phyloP scores from a whole-genome alignment of 2,888 invertebrate genomes.

The Ecdyonurus torrentis region DNA sequence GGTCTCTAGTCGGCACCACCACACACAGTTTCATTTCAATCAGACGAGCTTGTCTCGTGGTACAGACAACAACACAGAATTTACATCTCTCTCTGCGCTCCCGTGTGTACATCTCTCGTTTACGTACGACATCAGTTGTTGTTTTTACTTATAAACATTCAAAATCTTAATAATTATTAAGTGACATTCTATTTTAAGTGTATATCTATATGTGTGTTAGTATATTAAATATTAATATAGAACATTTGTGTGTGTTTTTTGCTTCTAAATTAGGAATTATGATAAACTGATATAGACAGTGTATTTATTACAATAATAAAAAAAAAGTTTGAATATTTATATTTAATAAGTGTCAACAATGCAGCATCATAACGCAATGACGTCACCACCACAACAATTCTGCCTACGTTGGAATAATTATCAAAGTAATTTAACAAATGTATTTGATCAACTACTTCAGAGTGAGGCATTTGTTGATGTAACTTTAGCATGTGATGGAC shows the following conservation, averaged over 20 bases:
- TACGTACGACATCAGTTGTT: neutral
- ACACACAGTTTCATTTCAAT: too few relatives aligned
- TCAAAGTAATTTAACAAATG: constrained; percentile 72
- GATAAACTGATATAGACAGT: too few relatives aligned
- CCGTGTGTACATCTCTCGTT: neutral
- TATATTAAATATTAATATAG: too few relatives aligned
- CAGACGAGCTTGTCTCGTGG: neutral
- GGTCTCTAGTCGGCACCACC: too few relatives aligned
- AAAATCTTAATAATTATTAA: neutral
- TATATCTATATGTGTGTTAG: too few relatives aligned
- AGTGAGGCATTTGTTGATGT: constrained; percentile 84
- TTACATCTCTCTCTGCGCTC: neutral
- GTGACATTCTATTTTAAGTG: neutral
- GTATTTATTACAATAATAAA: too few relatives aligned
- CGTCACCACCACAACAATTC: constrained; percentile 53
- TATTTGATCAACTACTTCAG: constrained; percentile 77
- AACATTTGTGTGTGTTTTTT: too few relatives aligned
- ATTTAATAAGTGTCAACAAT: constrained; percentile 2
- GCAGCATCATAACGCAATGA: constrained; percentile 10
- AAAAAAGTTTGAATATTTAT: too few relatives aligned
- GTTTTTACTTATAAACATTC: too few relatives aligned
- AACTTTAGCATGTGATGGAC: constrained; percentile 79
- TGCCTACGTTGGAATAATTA: constrained; percentile 90
- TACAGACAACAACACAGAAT: neutral
- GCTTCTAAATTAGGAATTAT: too few relatives aligned